Base-by-base conservation (phyloP, 1,140 invertebrate genomes). In the Drosophila tropicalis region DNA sequence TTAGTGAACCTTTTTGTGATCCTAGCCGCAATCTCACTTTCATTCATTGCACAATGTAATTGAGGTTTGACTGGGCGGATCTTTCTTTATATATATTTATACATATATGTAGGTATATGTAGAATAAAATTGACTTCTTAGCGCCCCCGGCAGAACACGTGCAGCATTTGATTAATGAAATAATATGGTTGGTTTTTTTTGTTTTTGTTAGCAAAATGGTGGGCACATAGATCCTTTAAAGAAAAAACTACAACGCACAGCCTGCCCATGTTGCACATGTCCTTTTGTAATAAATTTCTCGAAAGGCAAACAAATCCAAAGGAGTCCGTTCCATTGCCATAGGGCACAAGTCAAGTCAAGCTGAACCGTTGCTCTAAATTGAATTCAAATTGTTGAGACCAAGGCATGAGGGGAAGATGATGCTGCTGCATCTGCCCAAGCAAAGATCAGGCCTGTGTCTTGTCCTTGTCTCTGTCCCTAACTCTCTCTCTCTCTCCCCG, bases 1-100 rank as follows among this genome's bases (percentile, higher is more conserved):
- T 44, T 61, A 41, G 15, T 5, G 15, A 15, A 60, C 19, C 40
- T 54, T 47, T 10, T 47, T 10, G 13, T 40, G 60, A 60, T 55
- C 57, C 39, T 83, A 70, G 79, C 69, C 54, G 65, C 70, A 87
- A 83, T 78, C 68, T 87, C 84, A 81, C 85, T 87, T 87, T 87
- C 84, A 87, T 87, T 87, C 84, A 87, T 87, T 89, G 85, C 84
- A 89, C 84, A 89, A 87, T 77, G 65, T 76, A 87, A 87, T 89
- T 72, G 77, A 74, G 77, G 79, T 66, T 69, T 34, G 39, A 10
- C 3, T 19, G 22, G 40, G 19, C 34, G 79, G 56, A 36, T 67
- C 19, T 61, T 51, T 5, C 29, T 29, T 4, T 3, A 29, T 36
- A 36, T 36, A 55, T 65, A 54, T 62, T 22, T 44, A 64, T 55